Evolutionary conservation across 2,113 vertebrate genomes (phyloP).

Genomic region (Mirza zaza): DNA sequence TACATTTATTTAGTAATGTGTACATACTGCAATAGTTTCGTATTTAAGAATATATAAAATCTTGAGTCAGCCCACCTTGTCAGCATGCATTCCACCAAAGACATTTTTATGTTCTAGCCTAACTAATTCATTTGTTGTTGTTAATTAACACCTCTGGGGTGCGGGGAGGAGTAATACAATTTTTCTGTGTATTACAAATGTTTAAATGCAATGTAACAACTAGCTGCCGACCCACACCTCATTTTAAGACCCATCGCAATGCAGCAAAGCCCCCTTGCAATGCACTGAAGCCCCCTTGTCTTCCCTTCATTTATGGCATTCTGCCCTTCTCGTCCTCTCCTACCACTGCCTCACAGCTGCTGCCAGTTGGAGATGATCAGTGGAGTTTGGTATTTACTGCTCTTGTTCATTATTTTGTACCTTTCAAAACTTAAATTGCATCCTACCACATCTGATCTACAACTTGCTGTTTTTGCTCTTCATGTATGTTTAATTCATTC

Average conservation of each 20-base stretch:
- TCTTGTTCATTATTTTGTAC: neutral
- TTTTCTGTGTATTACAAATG: neutral
- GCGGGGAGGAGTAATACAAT: neutral
- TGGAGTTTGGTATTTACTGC: neutral
- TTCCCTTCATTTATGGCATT: neutral
- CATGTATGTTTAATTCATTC: neutral
- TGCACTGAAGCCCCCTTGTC: accelerated
- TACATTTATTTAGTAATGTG: neutral
- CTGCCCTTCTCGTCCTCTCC: neutral
- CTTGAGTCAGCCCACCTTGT: neutral
- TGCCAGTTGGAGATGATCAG: neutral
- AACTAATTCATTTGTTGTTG: neutral
- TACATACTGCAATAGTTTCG: neutral
- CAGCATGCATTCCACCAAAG: neutral
- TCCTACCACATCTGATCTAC: neutral
- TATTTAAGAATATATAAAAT: neutral
- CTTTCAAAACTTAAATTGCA: neutral
- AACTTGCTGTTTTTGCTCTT: neutral
- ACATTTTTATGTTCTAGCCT: neutral
- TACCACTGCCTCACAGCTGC: no score
- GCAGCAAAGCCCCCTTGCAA: accelerated
- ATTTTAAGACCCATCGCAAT: neutral
- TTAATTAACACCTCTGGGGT: neutral
- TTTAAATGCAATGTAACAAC: neutral
- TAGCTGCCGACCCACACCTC: neutral